Conservation (phyloP, 2,113 vertebrate genomes). For the Globicephala melas region DNA sequence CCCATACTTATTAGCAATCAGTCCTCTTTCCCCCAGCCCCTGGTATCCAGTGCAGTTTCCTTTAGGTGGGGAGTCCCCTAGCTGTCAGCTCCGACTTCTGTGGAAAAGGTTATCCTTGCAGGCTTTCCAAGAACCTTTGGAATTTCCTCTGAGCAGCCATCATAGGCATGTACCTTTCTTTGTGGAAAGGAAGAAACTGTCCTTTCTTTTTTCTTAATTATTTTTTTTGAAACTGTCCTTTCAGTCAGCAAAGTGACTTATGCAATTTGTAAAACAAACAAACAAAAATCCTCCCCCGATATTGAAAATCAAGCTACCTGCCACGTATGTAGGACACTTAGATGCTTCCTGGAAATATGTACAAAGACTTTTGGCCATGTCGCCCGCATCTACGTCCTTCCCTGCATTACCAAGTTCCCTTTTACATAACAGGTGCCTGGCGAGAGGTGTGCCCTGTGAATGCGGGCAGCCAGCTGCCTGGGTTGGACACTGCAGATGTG, state of each 20-base stretch:
- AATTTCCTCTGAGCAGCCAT: not conserved
- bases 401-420: not conserved
- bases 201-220: not conserved
- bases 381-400: not conserved
- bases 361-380: not conserved
- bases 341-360: not conserved
- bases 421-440: not conserved
- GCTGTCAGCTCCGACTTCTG: not conserved
- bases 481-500: not conserved
- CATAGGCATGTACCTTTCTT: fast-evolving
- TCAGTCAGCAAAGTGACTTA: not conserved
- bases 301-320: not conserved
- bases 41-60: not conserved
- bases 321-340: fast-evolving
- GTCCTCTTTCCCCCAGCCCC: not conserved
- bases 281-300: not conserved
- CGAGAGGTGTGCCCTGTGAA: not conserved
- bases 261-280: not conserved
- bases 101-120: not conserved
- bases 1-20: not conserved
- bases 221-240: not conserved
- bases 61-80: not conserved
- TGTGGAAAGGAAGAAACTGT: not conserved
- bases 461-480: not conserved
- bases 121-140: not conserved